Conservation (phyloP, 2,113 vertebrate species). For the Chloropsis hardwickii region DNA sequence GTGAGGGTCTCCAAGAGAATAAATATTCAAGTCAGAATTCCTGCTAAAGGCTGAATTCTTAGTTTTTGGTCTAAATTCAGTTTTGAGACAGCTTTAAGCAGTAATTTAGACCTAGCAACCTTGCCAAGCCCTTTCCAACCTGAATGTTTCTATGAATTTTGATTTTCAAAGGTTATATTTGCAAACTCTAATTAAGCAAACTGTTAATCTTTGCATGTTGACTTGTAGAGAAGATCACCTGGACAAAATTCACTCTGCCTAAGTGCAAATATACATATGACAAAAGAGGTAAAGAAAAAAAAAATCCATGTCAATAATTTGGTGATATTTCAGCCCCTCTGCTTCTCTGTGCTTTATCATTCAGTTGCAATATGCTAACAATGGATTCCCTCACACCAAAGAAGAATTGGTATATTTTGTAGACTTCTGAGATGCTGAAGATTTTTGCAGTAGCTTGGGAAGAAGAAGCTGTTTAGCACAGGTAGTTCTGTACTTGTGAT, state of each 20-base stretch:
- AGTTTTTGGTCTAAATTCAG: background rate
- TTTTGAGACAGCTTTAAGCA: background rate
- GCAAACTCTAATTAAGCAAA: background rate
- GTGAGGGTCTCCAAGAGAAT: background rate
- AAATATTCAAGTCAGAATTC: background rate
- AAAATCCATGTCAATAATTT: constrained; percentile 27
- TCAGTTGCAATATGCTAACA: background rate
- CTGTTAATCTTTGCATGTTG: background rate
- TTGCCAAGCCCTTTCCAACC: background rate
- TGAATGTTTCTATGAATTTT: background rate
- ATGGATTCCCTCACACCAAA: background rate
- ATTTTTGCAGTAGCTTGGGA: constrained; percentile 28
- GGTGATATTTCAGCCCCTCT: background rate
- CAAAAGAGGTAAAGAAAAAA: constrained; percentile 20
- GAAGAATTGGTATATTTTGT: constrained; percentile 49
- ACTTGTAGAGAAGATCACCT: background rate
- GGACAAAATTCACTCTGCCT: background rate
- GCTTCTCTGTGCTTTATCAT: background rate
- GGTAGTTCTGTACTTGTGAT: constrained; percentile 13
- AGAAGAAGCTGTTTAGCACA: constrained; percentile 37
- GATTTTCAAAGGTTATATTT: background rate
- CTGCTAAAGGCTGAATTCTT: background rate
- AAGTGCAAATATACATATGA: background rate
- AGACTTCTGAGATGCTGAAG: constrained; percentile 34
- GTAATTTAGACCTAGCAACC: background rate